These are phyloP conservation scores for Nephila pilipes DNA, from an alignment of 1,140 invertebrate genomes.

Conservation along the genomic window DNA sequence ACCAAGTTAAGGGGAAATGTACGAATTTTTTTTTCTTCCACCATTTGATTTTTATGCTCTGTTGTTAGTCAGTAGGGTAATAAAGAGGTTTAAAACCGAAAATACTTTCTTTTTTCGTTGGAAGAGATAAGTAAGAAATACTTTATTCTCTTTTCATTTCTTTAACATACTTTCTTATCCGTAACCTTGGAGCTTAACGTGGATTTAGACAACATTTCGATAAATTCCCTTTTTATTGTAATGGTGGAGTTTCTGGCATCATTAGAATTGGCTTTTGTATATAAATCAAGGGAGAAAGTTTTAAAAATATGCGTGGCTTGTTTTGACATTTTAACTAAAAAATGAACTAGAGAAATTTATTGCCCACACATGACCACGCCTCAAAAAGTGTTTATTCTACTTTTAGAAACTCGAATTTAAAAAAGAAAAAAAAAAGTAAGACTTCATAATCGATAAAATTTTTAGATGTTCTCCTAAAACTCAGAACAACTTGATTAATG, in stretches of 20 bases:
- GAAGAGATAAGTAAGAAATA: not conserved
- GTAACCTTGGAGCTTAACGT: not conserved
- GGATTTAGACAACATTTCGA: not conserved
- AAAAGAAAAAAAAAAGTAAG: not conserved
- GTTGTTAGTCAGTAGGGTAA: conserved; percentile 17
- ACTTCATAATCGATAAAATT: not conserved
- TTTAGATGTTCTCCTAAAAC: not conserved
- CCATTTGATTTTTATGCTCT: conserved; percentile 20
- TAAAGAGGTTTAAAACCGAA: conserved; percentile 28
- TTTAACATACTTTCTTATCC: not conserved
- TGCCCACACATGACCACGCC: not conserved
- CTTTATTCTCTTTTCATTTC: not conserved
- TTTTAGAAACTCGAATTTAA: not conserved
- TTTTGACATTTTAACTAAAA: not conserved
- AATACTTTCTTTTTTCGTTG: not conserved
- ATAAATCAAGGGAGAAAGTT: not conserved
- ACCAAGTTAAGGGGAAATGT: not conserved
- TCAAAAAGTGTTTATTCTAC: not conserved
- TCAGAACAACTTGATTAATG: not conserved
- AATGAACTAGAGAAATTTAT: conserved; percentile 21
- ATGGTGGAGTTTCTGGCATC: not conserved
- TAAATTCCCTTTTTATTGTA: conserved; percentile 29
- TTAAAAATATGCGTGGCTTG: conserved; percentile 4
- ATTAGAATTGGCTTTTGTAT: conserved; percentile 18
- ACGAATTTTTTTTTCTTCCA: not conserved